These are phyloP conservation scores for Drosophila fungiperda DNA, from an alignment of 2,888 invertebrate genomes.

Conservation along the genomic window DNA sequence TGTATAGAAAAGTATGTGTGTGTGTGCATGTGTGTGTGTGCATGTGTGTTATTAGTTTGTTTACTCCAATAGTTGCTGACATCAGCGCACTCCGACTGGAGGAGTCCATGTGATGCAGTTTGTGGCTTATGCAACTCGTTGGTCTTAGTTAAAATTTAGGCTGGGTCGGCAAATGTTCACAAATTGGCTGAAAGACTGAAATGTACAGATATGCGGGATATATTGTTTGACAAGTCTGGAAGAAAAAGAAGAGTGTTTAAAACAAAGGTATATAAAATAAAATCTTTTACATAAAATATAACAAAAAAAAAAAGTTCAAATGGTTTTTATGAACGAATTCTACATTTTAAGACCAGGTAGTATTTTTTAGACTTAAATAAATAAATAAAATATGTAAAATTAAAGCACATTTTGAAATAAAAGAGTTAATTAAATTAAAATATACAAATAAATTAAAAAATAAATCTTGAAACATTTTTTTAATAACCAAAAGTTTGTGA, in stretches of 20 bases:
- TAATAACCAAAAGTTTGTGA: neutral
- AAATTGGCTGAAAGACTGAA: neutral
- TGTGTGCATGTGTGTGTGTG: neutral
- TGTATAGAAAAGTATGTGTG: constrained; percentile 10
- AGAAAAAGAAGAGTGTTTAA: neutral
- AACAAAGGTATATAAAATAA: neutral
- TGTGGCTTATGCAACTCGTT: constrained; percentile 33
- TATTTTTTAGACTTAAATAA: neutral
- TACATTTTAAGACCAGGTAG: too few species aligned
- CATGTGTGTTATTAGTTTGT: constrained; percentile 4
- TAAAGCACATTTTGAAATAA: neutral
- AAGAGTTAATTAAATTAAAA: neutral
- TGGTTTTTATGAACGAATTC: too few species aligned
- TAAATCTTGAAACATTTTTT: too few species aligned
- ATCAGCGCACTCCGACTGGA: constrained; percentile 38
- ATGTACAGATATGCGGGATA: neutral
- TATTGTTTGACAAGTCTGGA: neutral
- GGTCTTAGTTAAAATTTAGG: constrained; percentile 21
- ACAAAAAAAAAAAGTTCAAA: too few species aligned
- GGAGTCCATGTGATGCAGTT: neutral
- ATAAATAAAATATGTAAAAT: neutral
- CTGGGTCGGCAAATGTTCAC: constrained; percentile 10
- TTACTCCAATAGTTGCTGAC: constrained; percentile 59
- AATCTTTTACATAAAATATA: neutral
- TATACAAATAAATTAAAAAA: neutral